A percentile compares a stretch with the other conserved stretches of the same genome.
These are phyloP conservation scores for Oryzaephilus surinamensis DNA, from an alignment of 1,140 invertebrate genomes.

Conservation along the genomic window DNA sequence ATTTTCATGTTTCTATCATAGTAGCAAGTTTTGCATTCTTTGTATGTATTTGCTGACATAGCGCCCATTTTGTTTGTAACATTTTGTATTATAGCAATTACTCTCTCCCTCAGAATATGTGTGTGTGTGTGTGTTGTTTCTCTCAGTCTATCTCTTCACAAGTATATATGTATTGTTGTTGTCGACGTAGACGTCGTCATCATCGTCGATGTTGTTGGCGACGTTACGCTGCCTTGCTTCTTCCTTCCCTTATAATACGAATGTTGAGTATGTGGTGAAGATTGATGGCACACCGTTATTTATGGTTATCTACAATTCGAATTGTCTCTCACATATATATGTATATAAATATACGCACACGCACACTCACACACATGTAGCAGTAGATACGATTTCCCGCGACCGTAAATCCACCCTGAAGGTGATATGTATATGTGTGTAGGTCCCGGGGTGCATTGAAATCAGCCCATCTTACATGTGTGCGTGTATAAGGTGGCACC, in stretches of 20 bases:
- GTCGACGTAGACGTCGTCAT: no score
- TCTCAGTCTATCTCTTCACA: no score
- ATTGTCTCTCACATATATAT: slow-evolving; percentile 18
- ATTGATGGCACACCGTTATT: slow-evolving; percentile 17
- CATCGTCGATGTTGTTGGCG: no score
- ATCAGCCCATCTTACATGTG: no score
- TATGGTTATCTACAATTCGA: slow-evolving; percentile 19
- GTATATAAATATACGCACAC: no score
- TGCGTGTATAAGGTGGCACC: slow-evolving; percentile 15
- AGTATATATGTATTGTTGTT: no score
- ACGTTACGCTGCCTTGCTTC: no score
- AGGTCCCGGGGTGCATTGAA: slow-evolving; percentile 28
- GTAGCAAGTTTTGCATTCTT: slow-evolving; percentile 18
- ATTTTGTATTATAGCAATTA: slow-evolving; percentile 22
- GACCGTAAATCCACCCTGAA: slow-evolving; percentile 25
- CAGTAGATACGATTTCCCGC: slow-evolving; percentile 23
- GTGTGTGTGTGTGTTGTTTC: no score
- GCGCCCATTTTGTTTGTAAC: slow-evolving; percentile 16
- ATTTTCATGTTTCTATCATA: slow-evolving; percentile 24
- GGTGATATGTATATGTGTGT: slow-evolving; percentile 29
- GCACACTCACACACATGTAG: no score
- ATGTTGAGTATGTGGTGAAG: slow-evolving; percentile 10
- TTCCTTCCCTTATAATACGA: no score
- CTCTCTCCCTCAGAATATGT: slow-evolving; percentile 7
- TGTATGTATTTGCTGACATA: no score